phyloP scores from a whole-genome alignment of 2,797 vertebrate genomes.

The Malurus splendens region DNA sequence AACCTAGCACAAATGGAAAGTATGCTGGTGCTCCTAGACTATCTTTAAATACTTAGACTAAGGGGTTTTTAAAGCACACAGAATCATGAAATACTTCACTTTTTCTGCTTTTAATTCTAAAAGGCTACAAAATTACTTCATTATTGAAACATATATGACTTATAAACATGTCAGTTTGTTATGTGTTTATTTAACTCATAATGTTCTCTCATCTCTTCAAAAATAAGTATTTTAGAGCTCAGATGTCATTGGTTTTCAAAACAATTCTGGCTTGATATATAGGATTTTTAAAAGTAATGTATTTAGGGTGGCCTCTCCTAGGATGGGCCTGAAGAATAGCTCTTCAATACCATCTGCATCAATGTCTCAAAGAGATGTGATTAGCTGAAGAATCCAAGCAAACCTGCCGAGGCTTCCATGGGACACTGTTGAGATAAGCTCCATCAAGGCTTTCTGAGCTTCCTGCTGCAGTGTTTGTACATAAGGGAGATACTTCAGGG shows the following conservation, averaged over 20 bases:
- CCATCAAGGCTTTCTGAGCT: slow-evolving; percentile 38
- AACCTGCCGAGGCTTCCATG: slow-evolving; percentile 19
- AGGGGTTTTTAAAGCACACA: neutral
- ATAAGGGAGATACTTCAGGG: slow-evolving; percentile 30
- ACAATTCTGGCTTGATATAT: neutral
- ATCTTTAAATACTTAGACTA: neutral
- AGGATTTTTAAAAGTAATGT: slow-evolving; percentile 30
- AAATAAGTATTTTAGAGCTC: neutral
- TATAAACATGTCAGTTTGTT: neutral
- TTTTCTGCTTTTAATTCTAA: neutral
- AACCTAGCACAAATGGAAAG: neutral
- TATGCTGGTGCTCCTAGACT: neutral
- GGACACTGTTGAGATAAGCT: slow-evolving; percentile 20
- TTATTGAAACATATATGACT: neutral
- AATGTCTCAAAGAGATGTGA: neutral
- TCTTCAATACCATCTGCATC: slow-evolving; percentile 12
- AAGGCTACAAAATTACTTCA: neutral
- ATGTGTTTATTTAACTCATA: neutral
- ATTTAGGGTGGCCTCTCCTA: slow-evolving; percentile 32
- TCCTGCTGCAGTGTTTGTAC: slow-evolving; percentile 54
- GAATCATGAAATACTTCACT: neutral
- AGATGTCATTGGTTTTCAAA: neutral
- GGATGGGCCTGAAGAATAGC: slow-evolving; percentile 51
- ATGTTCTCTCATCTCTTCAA: neutral
- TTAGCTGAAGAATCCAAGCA: slow-evolving; percentile 21